These are phyloP conservation scores for Dendrocopos noguchii DNA, from an alignment of 2,113 vertebrate species.

Conservation along the genomic window DNA sequence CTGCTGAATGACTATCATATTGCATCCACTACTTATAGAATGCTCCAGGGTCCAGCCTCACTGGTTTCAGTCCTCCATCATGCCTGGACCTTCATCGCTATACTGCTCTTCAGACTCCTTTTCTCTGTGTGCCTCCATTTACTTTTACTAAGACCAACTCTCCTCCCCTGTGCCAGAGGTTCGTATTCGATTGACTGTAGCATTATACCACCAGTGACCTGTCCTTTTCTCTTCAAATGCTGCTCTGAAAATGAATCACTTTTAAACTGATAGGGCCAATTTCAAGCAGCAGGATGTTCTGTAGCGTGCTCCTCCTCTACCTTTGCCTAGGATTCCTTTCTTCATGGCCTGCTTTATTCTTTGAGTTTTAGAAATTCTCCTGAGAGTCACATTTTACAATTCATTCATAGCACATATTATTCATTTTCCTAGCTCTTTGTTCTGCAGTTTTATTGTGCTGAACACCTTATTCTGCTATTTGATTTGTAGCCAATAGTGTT, in stretches of 20 bases:
- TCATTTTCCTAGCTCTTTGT: background rate
- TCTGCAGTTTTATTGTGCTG: background rate
- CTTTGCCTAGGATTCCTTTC: background rate
- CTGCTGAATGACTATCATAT: background rate
- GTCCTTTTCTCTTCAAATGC: conserved; percentile 15
- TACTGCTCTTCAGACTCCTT: background rate
- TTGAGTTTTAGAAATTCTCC: conserved; percentile 6
- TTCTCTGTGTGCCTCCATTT: background rate
- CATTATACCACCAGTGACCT: background rate
- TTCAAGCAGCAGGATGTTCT: conserved; percentile 25
- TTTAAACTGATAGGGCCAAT: conserved; percentile 27
- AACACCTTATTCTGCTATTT: background rate
- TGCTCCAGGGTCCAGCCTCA: background rate
- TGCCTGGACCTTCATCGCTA: background rate
- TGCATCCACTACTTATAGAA: background rate
- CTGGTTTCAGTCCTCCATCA: background rate
- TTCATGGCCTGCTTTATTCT: background rate
- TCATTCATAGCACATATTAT: background rate
- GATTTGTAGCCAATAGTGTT: background rate
- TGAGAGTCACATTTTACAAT: background rate
- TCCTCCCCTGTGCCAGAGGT: background rate
- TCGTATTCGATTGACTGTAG: background rate
- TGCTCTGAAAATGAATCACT: background rate
- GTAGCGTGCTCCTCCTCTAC: conserved; percentile 13
- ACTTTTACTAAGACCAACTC: background rate